phyloP scores from a whole-genome alignment of 2,113 vertebrate genomes.

The Argyrosomus japonicus region DNA sequence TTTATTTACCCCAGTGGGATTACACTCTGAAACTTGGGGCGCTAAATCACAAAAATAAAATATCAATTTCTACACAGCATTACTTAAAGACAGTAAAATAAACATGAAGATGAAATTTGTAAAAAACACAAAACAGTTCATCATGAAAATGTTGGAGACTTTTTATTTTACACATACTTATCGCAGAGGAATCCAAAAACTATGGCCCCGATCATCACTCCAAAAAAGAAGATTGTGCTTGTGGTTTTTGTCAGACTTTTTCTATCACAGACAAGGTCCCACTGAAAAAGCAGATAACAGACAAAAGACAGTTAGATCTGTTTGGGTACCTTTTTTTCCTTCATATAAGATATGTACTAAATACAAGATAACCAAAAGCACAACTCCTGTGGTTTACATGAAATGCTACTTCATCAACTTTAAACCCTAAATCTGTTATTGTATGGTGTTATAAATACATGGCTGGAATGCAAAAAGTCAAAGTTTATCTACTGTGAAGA shows the following conservation, averaged over 20 bases:
- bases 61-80: too few relatives aligned
- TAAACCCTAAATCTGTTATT: too few relatives aligned
- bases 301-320: fast-evolving
- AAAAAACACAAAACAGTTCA: background rate
- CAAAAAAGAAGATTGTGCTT: constrained; percentile 87
- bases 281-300: constrained; percentile 73
- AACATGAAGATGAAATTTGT: background rate
- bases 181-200: constrained; percentile 86
- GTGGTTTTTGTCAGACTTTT: constrained; percentile 83
- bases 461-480: background rate
- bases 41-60: too few relatives aligned
- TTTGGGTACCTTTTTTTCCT: background rate
- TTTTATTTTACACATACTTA: constrained; percentile 77
- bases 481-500: background rate
- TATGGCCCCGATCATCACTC: constrained; percentile 84
- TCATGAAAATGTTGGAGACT: background rate
- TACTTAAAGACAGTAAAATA: too few relatives aligned
- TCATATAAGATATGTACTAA: fast-evolving
- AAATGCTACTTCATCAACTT: too few relatives aligned
- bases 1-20: too few relatives aligned
- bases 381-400: too few relatives aligned
- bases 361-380: background rate
- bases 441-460: background rate
- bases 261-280: constrained; percentile 89
- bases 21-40: too few relatives aligned